phyloP scores from a whole-genome alignment of 2,113 vertebrate species.

The Centropus bengalensis region DNA sequence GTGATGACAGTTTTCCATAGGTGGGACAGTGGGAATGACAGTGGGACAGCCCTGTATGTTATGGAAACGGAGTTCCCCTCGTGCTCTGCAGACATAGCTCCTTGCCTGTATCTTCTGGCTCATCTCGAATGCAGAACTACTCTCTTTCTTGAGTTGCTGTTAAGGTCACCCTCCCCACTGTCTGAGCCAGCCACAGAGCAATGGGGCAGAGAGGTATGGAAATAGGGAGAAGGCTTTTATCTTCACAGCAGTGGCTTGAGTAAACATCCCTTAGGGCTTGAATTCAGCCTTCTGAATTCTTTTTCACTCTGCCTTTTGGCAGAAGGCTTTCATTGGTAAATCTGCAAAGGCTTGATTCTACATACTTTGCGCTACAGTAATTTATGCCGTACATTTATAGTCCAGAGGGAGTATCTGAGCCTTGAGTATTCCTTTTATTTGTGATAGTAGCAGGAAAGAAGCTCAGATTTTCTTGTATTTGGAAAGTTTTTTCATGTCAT shows the following conservation, averaged over 20 bases:
- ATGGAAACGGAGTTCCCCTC: neutral
- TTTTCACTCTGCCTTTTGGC: neutral
- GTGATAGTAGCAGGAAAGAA: neutral
- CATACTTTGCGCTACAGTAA: neutral
- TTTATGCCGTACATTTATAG: neutral
- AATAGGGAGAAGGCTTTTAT: neutral
- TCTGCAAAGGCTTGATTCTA: neutral
- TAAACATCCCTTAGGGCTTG: neutral
- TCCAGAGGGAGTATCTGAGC: neutral
- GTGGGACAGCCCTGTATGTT: rapidly evolving
- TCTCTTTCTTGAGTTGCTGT: rapidly evolving
- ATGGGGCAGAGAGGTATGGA: neutral
- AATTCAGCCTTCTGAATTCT: neutral
- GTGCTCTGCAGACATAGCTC: rapidly evolving
- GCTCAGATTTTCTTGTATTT: neutral
- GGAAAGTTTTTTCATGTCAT: neutral
- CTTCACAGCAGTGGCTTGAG: neutral
- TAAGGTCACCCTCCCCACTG: neutral
- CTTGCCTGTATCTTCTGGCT: neutral
- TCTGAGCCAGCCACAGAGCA: neutral
- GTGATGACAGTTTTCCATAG: neutral
- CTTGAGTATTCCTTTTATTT: neutral
- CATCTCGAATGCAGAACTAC: rapidly evolving
- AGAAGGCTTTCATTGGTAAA: neutral
- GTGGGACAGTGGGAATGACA: neutral